Base-by-base conservation (phyloP, 1,140 invertebrate species). In the Bathynomus jamesi region DNA sequence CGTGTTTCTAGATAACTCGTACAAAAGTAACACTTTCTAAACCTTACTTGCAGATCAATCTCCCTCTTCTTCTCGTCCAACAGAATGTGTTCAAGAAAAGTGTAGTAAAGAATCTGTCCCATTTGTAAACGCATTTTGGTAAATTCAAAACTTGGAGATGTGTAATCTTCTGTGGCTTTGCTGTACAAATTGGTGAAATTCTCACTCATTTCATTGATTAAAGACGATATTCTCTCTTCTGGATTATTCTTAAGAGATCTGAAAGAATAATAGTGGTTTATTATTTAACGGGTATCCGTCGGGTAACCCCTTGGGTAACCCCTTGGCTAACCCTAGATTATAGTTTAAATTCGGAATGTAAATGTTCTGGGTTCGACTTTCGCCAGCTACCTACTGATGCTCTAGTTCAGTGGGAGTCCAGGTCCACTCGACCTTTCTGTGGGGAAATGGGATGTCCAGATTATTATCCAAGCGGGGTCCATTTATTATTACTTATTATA, bases 1-100 rank as follows among this genome's bases (percentile, higher is more conserved):
- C n/a, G n/a, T n/a, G n/a, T n/a, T 53, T 53, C 21, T 5, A 3
- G 40, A 2, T 53, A 53, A 17, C 21, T 53, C 40, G 13, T 17
- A 1, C 5, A 60, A 3, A 28, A 67, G 0, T n/a, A 46, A 68
- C 24, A 29, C 10, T 31, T 3, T 29, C 28, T 13, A 21, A 27
- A 65, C 81, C 81, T 81, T 83, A 89, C 88, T 61, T 85, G 85
- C 75, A 92, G 85, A 82, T 93, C 88, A 78, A 87, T 84, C 74
- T 79, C 67, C 79, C 87, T 88, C 68, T 86, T 87, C 76, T 88
- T 89, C 80, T 98, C 95, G 65, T 89, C 87, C 30, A 85, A 83
- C 28, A 96, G 82, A 78, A 98, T 93, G 78, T 89, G 90, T 83
- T 97, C 95, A 62, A 97, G 83, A 21, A 93, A 84, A 81, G 92